These are phyloP conservation scores for Cherax quadricarinatus DNA, from an alignment of 1,140 invertebrate species.

Conservation along the genomic window DNA sequence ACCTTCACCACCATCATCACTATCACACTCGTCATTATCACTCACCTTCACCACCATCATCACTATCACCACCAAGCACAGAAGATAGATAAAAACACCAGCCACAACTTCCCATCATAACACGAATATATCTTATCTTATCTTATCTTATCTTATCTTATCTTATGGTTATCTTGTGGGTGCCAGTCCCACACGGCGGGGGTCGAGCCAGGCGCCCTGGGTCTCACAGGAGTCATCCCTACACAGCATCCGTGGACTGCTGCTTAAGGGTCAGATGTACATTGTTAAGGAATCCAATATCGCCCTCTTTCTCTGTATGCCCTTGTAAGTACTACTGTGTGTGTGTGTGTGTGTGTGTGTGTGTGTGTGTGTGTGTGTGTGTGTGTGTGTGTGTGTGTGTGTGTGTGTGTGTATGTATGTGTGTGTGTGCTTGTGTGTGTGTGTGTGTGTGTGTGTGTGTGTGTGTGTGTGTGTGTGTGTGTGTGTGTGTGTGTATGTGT, in stretches of 20 bases:
- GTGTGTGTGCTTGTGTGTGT: not conserved
- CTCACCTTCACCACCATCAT: too few species aligned
- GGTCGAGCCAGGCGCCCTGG: conserved; percentile 69
- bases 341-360: not conserved
- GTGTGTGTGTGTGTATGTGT: not conserved
- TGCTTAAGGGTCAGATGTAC: conserved; percentile 89
- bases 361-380: conserved; percentile 2
- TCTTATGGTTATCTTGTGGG: too few species aligned
- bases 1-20: too few species aligned
- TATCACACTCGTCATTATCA: too few species aligned
- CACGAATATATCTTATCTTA: too few species aligned
- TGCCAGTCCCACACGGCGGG: conserved; percentile 4
- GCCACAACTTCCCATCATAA: too few species aligned
- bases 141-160: too few species aligned
- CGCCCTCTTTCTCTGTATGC: conserved; percentile 90
- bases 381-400: too few species aligned
- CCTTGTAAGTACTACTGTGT: conserved; percentile 82
- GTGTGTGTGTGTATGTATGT: conserved; percentile 13
- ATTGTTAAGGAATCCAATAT: conserved; percentile 86
- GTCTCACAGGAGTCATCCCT: conserved; percentile 39
- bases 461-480: not conserved
- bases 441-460: not conserved
- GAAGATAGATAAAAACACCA: too few species aligned
- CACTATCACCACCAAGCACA: too few species aligned
- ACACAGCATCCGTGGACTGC: conserved; percentile 68